Evolutionary conservation across 2,113 vertebrate genomes (phyloP), one percentile per base, ranked within the genome.

Genomic region (Anoplopoma fimbria): DNA sequence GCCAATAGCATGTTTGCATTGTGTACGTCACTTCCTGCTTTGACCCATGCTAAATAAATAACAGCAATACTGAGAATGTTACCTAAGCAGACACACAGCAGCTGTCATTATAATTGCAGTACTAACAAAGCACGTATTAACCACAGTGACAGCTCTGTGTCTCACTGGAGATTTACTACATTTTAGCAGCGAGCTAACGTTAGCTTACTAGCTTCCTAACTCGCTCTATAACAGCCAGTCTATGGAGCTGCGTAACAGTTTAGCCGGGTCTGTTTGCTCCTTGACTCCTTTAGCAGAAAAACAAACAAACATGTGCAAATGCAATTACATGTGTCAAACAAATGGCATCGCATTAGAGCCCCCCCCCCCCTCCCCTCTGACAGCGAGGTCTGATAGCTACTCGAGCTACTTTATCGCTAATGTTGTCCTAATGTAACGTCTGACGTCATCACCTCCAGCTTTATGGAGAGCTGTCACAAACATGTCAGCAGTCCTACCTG

Each of bases 1-100:
- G 17, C 88, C 88, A 93, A 85, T 92, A 73, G 47, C 13, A 8
- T 19, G 1, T 65, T 55, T 4, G 4, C 42, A 10, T 23, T 0
- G 5, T 17, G 38, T 49, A 29, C 4, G 27, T 69, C 60, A 81
- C 71, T 86, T 91, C 87, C 87, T 65, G 49, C n/a, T 34, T 81
- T 8, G 4, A 8, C n/a, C 27, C 58, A 3, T 15, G 58, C 58
- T 19, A 60, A 19, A 33, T 14, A 1, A 31, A 29, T 25, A 49
- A 34, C 27, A 65, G 31, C 1, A 9, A 8, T 25, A 60, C 2
- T 4, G 13, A 25, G 0, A 55, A 23, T 7, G 4, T 13, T 0
- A 45, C 47, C 6, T 14, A 40, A 63, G 55, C 1, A 71, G 47
- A 69, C 9, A 8, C 0, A 19, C 21, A 9, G 9, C 0, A 3